Evolutionary conservation across 1,140 invertebrate genomes (phyloP), one percentile per base, ranked within the genome.

Genomic region (Ceratina calcarata): DNA sequence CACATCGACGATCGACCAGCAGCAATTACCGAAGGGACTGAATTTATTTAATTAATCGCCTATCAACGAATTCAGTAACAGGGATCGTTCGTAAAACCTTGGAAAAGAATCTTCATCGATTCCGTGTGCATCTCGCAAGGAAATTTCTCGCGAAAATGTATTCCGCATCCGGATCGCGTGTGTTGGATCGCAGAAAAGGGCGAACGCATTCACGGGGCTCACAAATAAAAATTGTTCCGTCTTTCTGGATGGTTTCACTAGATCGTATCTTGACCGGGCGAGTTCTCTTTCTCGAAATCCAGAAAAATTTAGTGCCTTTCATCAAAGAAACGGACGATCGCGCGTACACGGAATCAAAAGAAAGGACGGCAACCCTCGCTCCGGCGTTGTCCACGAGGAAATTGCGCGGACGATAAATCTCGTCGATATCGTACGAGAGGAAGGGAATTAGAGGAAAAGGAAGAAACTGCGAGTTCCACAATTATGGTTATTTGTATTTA

Each of bases 401-500:
- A 79, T 74, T 51, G 27, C 53, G 15, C 24, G 7, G 15, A 73
- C 55, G 72, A 75, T 64, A 67, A 82, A 75, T 71, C 66, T 60
- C 32, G 55, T 71, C 32, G 58, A 45, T 45, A 45, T 72, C 68
- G 32, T 80, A 67, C 15, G 66, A 2, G 10, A 27, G 18, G 37
- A 45, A 49, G 27, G 15, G 65, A 60, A 7, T 18, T 24, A 24
- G 20, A 15, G 22, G n/a, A 61, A 24, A 61, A 24, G 22, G 10
- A 20, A 45, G 37, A 66, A 45, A 49, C 24, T 15, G 55, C 55
- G 12, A 10, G 15, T 51, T 51, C 18, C 37, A 45, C 37, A 45
- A 45, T 45, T 45, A 45, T 45, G 6, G 37, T 45, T 45, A 45
- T 45, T 45, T 45, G 6, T 45, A 45, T 10, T 45, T 10, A 10